Percentiles rank a stretch among this genome's conserved stretches.
phyloP scores from a whole-genome alignment of 2,113 vertebrate genomes.

The Nannospalax galili region DNA sequence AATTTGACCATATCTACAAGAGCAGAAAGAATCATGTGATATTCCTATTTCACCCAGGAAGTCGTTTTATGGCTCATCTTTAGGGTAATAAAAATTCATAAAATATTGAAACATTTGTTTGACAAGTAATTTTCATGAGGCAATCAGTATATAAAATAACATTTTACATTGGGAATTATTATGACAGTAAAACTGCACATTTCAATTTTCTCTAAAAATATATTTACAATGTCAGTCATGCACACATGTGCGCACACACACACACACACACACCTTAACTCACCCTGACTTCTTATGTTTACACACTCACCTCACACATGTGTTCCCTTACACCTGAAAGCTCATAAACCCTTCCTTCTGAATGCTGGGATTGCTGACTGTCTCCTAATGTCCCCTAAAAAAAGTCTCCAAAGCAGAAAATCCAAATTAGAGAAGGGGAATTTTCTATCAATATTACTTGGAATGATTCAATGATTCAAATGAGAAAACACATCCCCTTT shows the following conservation, averaged over 20 bases:
- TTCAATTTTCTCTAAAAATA: not conserved
- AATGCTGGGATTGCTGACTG: not conserved
- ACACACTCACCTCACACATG: not conserved
- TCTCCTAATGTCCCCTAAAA: not conserved
- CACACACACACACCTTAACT: not conserved
- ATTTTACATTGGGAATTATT: constrained; percentile 1
- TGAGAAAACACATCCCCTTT: not conserved
- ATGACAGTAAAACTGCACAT: not conserved
- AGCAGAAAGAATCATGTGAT: not conserved
- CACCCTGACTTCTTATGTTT: not conserved
- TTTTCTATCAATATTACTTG: not conserved
- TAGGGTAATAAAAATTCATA: not conserved
- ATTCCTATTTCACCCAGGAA: not conserved
- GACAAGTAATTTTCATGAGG: constrained; percentile 15
- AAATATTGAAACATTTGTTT: not conserved
- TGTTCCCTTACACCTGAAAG: not conserved
- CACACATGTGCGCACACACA: not conserved
- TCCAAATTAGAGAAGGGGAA: not conserved
- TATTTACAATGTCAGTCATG: not conserved
- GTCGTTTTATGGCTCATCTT: not conserved
- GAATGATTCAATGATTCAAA: not conserved
- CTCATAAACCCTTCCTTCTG: not conserved
- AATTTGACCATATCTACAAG: constrained; percentile 28
- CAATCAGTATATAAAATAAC: constrained; percentile 7
- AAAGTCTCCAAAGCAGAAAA: not conserved